phyloP scores from a whole-genome alignment of 2,888 invertebrate genomes.

The Drosophila falleni region DNA sequence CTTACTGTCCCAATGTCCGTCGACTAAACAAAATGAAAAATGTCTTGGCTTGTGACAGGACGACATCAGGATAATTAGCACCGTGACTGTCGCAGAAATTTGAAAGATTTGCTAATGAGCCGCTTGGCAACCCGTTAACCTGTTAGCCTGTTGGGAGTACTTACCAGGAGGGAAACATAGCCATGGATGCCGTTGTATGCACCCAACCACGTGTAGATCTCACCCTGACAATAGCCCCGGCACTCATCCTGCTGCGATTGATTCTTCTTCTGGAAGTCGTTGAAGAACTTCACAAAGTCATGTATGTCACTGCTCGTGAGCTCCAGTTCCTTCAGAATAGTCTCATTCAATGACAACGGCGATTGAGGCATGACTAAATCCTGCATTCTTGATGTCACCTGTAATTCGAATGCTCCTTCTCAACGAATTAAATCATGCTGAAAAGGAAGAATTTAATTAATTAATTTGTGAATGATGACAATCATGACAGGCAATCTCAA shows the following conservation, averaged over 20 bases:
- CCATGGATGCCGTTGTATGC: conserved; percentile 92
- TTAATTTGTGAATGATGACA: background rate
- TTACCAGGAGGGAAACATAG: conserved; percentile 92
- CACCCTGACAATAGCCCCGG: conserved; percentile 87
- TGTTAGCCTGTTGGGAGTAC: conserved; percentile 71
- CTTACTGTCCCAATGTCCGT: background rate
- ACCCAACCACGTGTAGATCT: conserved; percentile 87
- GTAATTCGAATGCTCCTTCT: background rate
- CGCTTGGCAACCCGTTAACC: conserved; percentile 2
- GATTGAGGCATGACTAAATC: conserved; percentile 46
- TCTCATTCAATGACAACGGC: conserved; percentile 47
- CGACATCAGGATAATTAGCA: conserved; percentile 46
- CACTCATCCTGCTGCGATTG: conserved; percentile 70
- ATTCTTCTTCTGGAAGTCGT: conserved; percentile 64
- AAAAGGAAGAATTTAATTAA: background rate
- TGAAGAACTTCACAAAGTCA: conserved; percentile 72
- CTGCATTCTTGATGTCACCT: conserved; percentile 44
- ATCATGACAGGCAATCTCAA: background rate
- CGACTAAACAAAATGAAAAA: conserved; percentile 37
- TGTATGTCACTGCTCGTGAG: conserved; percentile 75
- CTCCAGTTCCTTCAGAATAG: conserved; percentile 51
- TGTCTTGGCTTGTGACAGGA: conserved; percentile 37
- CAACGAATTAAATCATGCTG: conserved; percentile 24
- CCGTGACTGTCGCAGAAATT: background rate
- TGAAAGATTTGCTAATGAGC: conserved; percentile 33